Percentiles rank a stretch among this genome's conserved stretches.
Conservation (phyloP, 2,888 invertebrate species). For the Spisula solida region DNA sequence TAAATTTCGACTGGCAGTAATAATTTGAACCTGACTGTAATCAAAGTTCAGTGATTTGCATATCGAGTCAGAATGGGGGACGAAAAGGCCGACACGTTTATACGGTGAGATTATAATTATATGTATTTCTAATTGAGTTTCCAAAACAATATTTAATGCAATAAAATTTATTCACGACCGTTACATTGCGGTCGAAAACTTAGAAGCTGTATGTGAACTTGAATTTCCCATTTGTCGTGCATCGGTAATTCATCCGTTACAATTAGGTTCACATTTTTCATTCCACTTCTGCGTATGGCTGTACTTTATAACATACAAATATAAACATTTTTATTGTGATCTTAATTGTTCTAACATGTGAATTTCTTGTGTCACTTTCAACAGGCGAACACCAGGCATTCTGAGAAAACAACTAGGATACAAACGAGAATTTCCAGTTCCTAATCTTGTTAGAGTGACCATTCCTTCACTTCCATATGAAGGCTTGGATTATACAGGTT, state of each 20-base stretch:
- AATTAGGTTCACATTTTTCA: not conserved
- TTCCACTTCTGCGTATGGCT: not conserved
- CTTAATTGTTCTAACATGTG: not conserved
- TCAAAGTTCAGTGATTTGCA: not conserved
- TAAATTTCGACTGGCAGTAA: not conserved
- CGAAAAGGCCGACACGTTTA: not conserved
- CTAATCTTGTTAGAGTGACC: conserved; percentile 40
- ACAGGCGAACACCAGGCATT: not conserved
- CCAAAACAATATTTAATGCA: not conserved
- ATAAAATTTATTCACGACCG: not conserved
- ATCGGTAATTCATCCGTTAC: not conserved
- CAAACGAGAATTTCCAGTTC: conserved; percentile 42
- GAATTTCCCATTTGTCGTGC: not conserved
- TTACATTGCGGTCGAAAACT: too few relatives aligned
- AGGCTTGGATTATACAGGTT: conserved; percentile 51
- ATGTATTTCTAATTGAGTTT: not conserved
- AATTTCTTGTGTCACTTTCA: not conserved
- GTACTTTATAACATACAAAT: too few relatives aligned
- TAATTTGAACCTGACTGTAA: conserved; percentile 1
- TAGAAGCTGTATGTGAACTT: not conserved
- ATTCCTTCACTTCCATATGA: conserved; percentile 56
- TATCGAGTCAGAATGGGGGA: not conserved
- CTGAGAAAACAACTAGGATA: conserved; percentile 51
- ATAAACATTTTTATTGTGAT: too few relatives aligned
- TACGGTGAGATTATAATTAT: not conserved